Conservation (phyloP, 37 sponge, comb jelly and placozoan species). For the Eunapius fragilis region DNA sequence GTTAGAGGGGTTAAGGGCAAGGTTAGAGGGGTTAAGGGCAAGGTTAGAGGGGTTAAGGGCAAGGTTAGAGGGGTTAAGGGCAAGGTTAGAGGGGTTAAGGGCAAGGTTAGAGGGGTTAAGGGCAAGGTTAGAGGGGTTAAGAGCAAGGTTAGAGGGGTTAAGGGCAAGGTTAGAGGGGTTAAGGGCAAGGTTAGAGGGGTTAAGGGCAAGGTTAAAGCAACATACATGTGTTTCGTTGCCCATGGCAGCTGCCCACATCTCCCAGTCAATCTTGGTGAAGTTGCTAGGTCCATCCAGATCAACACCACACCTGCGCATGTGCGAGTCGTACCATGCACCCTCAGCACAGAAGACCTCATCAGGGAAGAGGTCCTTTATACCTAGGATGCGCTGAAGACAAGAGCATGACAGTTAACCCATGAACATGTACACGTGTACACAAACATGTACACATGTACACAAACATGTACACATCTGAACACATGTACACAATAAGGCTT, state of each 20-base stretch:
- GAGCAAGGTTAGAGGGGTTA: too few relatives aligned
- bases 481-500: too few relatives aligned
- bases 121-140: too few relatives aligned
- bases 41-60: too few relatives aligned
- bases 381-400: background rate
- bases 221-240: constrained; percentile 43
- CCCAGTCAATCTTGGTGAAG: constrained; percentile 80
- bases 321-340: background rate
- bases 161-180: too few relatives aligned
- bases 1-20: too few relatives aligned
- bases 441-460: background rate
- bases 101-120: too few relatives aligned
- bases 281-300: constrained; percentile 61
- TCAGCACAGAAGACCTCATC: constrained; percentile 4
- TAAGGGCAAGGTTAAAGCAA: background rate
- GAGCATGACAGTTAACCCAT: background rate
- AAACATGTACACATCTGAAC: too few relatives aligned
- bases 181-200: too few relatives aligned
- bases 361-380: constrained; percentile 1
- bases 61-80: too few relatives aligned
- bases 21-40: too few relatives aligned
- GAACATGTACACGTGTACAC: background rate
- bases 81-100: too few relatives aligned
- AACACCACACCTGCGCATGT: constrained; percentile 56
- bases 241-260: constrained; percentile 83